Evolutionary conservation across 2,888 invertebrate species (phyloP).

Genomic region (Protula sp.): DNA sequence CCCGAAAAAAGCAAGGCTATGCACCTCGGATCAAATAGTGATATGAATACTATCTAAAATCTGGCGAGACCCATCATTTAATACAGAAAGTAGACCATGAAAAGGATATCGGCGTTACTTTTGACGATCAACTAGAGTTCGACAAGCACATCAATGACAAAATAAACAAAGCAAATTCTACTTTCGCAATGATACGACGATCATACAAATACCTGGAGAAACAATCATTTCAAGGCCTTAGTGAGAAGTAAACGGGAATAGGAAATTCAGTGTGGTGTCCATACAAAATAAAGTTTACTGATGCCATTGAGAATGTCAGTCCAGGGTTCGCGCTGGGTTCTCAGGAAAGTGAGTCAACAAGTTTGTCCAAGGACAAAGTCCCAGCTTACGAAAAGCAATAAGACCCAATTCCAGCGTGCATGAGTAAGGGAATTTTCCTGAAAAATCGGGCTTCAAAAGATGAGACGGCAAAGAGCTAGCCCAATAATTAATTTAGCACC

Average conservation of each 20-base stretch:
- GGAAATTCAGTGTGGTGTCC: background rate
- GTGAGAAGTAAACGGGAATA: background rate
- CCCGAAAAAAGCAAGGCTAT: background rate
- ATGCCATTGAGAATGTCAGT: too few relatives aligned
- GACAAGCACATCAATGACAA: background rate
- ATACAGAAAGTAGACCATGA: background rate
- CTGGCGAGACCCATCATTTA: background rate
- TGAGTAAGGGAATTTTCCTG: too few relatives aligned
- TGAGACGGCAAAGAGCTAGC: too few relatives aligned
- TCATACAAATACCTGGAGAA: background rate
- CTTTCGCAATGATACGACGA: background rate
- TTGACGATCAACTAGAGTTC: background rate
- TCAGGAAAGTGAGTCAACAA: too few relatives aligned
- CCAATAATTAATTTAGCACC: too few relatives aligned
- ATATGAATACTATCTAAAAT: background rate
- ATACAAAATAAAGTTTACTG: background rate
- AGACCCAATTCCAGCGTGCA: too few relatives aligned
- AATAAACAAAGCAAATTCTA: background rate
- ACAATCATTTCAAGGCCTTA: background rate
- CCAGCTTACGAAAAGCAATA: too few relatives aligned
- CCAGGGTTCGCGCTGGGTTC: too few relatives aligned
- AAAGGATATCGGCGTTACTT: background rate
- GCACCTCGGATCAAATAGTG: background rate
- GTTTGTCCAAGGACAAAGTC: too few relatives aligned
- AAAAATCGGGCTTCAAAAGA: too few relatives aligned